Base-by-base conservation (phyloP, 2,113 vertebrate species). In the Blennius ocellaris region DNA sequence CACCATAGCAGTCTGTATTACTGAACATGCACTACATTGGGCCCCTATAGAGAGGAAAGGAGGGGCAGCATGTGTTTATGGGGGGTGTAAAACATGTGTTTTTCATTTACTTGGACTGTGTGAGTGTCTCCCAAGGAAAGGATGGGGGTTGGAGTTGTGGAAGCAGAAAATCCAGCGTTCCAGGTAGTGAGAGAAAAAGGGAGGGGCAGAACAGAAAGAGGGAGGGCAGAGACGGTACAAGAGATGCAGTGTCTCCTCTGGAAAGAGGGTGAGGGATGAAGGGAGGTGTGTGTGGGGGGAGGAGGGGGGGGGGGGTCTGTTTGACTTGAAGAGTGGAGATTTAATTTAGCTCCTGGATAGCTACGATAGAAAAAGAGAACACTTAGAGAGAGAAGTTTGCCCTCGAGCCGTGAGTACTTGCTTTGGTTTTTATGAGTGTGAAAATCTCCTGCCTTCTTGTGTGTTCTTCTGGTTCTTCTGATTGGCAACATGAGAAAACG, bases 221-320 rank as follows among this genome's bases (percentile, higher is more conserved):
- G 89, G 85, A 81, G 86, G 77, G 85, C 44, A 80, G 58, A 82
- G 85, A 88, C 82, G 87, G 83, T 82, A 94, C 94, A 94, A 94
- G 93, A 93, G 92, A 91, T 93, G 93, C 59, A 94, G 93, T 94
- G 94, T 94, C 92, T 92, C 92, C 89, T 81, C 88, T 92, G 91
- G 91, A 93, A 92, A 92, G 90, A 91, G 91, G 81, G 90, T 17
- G 71, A 81, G 83, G 66, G 81, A 79, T 87, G 82, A 81, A 70
- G 77, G 81, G 73, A 60, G 70, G 85, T 65, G 79, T 62, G 64
- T 30, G 75, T 76, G 45, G 45, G 43, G 69, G 53, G 70, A 4
- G 75, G 73, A 64, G 67, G 70, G 60, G 60, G 84, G 84, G 84
- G 80, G 63, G 78, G 83, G 73, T 30, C 21, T 92, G 93, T 93